Conservation (phyloP, 23 tunicate species). For the Halocynthia roretzi region DNA sequence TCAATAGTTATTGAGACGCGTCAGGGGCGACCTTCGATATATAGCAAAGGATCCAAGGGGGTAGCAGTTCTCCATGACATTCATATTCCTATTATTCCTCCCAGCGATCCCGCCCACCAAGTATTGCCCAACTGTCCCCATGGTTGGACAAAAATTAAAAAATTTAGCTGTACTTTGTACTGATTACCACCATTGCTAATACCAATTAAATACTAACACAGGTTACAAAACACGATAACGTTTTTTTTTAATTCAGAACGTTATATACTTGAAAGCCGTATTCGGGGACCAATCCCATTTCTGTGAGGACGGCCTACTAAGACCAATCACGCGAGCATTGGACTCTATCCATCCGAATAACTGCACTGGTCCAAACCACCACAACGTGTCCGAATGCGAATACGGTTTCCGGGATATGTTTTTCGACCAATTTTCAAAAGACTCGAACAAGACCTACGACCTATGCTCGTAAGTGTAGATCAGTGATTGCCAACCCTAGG, state of each 20-base stretch:
- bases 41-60: too few species aligned
- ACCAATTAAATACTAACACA: background rate
- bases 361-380: background rate
- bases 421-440: background rate
- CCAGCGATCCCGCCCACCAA: too few species aligned
- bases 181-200: too few species aligned
- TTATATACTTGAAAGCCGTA: background rate
- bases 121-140: too few species aligned
- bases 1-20: too few species aligned
- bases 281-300: background rate
- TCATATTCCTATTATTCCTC: too few species aligned
- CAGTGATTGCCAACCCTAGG: too few species aligned
- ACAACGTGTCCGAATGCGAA: background rate
- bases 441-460: background rate
- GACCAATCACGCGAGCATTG: background rate
- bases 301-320: background rate
- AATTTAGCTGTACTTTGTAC: too few species aligned
- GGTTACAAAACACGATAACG: background rate
- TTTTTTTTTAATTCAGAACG: background rate
- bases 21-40: too few species aligned
- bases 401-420: background rate
- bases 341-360: background rate
- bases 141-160: too few species aligned
- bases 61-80: too few species aligned
- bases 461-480: too few species aligned